Percentiles rank a stretch among this genome's conserved stretches.
phyloP scores from a whole-genome alignment of 2,888 invertebrate genomes.

The Epirrhoe alternata region DNA sequence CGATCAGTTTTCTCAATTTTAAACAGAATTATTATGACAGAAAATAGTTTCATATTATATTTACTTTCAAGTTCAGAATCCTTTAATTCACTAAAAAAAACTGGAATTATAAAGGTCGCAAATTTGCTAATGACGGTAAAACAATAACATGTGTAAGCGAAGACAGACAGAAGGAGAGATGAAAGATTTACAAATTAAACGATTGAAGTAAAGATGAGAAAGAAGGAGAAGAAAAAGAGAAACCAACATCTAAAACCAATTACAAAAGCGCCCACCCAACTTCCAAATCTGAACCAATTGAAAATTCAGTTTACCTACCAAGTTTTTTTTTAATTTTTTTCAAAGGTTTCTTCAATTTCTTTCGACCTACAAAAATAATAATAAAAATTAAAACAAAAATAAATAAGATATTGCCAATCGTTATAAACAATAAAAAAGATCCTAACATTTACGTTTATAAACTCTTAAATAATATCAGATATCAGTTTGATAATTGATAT shows the following conservation, averaged over 20 bases:
- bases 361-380: slow-evolving; percentile 36
- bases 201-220: not conserved
- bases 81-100: too few relatives aligned
- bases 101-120: too few relatives aligned
- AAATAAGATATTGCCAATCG: slow-evolving; percentile 4
- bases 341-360: slow-evolving; percentile 34
- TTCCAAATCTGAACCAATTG: slow-evolving; percentile 15
- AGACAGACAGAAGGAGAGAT: slow-evolving; percentile 5
- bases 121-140: too few relatives aligned
- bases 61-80: too few relatives aligned
- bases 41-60: too few relatives aligned
- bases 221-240: slow-evolving; percentile 4
- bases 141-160: not conserved
- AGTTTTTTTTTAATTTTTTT: slow-evolving; percentile 36
- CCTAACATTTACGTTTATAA: not conserved
- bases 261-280: slow-evolving; percentile 24
- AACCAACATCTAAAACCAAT: slow-evolving; percentile 14
- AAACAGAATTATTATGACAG: not conserved
- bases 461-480: not conserved
- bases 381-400: slow-evolving; percentile 22
- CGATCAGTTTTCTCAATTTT: slow-evolving; percentile 13
- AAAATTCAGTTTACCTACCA: slow-evolving; percentile 29
- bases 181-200: slow-evolving; percentile 1
- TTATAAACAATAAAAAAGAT: not conserved
- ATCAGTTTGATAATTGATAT: not conserved